A percentile compares a stretch with the other conserved stretches of the same genome.
phyloP scores from a whole-genome alignment of 2,113 vertebrate genomes.

The Potamarius usumacintae region DNA sequence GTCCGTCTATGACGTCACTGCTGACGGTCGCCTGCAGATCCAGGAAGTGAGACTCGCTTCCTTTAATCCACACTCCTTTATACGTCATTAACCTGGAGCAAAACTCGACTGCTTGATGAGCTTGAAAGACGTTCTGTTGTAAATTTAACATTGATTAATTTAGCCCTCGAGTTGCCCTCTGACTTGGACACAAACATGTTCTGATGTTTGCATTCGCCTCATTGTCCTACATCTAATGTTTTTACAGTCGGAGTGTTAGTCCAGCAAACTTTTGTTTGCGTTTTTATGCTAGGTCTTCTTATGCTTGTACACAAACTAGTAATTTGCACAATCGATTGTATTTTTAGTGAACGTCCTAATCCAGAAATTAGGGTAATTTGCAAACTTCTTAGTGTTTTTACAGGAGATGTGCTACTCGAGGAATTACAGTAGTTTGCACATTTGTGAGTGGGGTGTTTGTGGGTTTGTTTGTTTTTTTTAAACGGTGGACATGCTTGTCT shows the following conservation, averaged over 20 bases:
- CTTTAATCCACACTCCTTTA: not conserved
- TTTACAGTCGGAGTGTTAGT: not conserved
- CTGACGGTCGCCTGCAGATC: conserved; percentile 83
- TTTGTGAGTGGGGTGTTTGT: too few species aligned
- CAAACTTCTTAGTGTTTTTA: not conserved
- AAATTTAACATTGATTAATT: not conserved
- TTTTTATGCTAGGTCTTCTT: not conserved
- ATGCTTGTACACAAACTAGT: not conserved
- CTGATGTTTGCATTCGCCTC: not conserved
- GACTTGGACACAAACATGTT: too few species aligned
- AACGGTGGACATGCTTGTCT: too few species aligned
- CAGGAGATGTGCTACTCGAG: not conserved
- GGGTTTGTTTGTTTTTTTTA: not conserved
- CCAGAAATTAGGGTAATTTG: not conserved
- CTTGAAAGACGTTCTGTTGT: not conserved
- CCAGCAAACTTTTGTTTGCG: not conserved
- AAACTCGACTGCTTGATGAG: not conserved
- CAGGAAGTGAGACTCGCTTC: conserved; percentile 79
- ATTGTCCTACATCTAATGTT: not conserved
- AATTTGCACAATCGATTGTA: not conserved
- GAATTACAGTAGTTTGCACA: not conserved
- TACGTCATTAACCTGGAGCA: not conserved
- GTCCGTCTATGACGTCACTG: conserved; percentile 73
- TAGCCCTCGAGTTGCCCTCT: too few species aligned
- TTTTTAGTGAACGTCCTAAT: not conserved